These are phyloP conservation scores for Rotaria sp. DNA, from an alignment of 2,888 invertebrate genomes.

Conservation along the genomic window DNA sequence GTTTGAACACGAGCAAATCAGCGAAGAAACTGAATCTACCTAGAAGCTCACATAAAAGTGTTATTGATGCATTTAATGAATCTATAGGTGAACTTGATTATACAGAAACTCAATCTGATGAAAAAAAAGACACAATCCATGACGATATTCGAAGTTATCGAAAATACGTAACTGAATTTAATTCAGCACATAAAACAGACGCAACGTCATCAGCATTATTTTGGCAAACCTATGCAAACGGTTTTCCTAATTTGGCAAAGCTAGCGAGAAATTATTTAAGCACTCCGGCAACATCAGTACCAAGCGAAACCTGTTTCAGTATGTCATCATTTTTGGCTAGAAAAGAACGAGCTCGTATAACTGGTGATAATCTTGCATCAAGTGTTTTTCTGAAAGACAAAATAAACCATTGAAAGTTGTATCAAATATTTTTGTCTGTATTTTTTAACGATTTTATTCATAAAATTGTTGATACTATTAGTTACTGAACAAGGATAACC, in stretches of 20 bases:
- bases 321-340: background rate
- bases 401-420: background rate
- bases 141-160: constrained; percentile 9
- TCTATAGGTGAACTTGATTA: no score
- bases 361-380: background rate
- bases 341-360: background rate
- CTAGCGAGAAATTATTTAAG: background rate
- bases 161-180: background rate
- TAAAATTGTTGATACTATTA: no score
- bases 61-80: no score
- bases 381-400: background rate
- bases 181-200: background rate
- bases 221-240: background rate
- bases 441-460: no score
- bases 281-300: background rate
- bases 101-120: background rate
- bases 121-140: background rate
- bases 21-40: no score
- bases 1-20: no score
- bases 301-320: background rate
- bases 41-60: no score
- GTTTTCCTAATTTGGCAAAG: background rate
- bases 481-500: no score
- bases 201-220: background rate
- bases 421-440: no score